Conservation (phyloP, 1,140 invertebrate species). For the Leptonema lineaticorne region DNA sequence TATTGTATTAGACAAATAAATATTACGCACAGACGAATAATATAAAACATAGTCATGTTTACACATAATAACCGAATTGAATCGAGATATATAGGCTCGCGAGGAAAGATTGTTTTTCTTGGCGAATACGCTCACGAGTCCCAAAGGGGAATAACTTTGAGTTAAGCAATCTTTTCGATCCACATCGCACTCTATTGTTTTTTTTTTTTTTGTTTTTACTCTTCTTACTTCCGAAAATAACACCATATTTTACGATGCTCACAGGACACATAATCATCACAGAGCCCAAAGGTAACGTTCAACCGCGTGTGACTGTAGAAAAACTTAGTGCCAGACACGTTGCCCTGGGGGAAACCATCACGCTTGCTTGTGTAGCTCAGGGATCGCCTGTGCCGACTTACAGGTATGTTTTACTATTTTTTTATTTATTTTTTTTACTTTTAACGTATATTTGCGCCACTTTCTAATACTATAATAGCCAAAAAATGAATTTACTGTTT, state of each 20-base stretch:
- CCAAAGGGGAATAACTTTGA: too few relatives aligned
- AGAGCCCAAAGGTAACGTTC: constrained; percentile 71
- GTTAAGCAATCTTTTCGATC: not conserved
- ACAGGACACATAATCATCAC: constrained; percentile 59
- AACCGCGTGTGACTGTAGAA: constrained; percentile 69
- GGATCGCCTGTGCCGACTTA: constrained; percentile 75
- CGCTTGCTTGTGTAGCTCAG: constrained; percentile 73
- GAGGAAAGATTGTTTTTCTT: too few relatives aligned
- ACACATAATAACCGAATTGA: too few relatives aligned
- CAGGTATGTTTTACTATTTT: constrained; percentile 56
- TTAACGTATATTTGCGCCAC: too few relatives aligned
- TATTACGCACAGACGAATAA: too few relatives aligned
- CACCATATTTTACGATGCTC: not conserved
- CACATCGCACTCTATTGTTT: not conserved
- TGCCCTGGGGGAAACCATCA: constrained; percentile 68
- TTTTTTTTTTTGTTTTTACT: not conserved
- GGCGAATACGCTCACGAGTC: too few relatives aligned
- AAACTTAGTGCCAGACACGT: constrained; percentile 64
- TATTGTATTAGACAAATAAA: too few relatives aligned
- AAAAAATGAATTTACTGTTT: too few relatives aligned
- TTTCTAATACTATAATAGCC: too few relatives aligned
- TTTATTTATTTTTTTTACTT: too few relatives aligned
- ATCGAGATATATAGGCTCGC: too few relatives aligned
- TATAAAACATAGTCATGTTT: too few relatives aligned
- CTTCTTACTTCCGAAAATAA: not conserved